phyloP scores from a whole-genome alignment of 2,113 vertebrate genomes.

The Pyrgilauda ruficollis region DNA sequence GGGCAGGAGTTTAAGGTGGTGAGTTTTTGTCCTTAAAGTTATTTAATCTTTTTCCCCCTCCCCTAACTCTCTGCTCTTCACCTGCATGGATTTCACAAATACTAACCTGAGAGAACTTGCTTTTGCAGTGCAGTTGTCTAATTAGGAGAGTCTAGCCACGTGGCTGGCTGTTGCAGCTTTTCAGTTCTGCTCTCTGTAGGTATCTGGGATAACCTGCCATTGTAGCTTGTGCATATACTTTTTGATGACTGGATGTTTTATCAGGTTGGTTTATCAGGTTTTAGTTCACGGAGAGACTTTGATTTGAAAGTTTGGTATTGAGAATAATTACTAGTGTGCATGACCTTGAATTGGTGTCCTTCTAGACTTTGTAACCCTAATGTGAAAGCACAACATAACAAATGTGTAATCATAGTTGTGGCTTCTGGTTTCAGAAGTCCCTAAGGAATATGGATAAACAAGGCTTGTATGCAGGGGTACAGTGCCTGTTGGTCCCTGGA shows the following conservation, averaged over 20 bases:
- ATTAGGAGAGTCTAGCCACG: background rate
- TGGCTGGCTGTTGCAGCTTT: background rate
- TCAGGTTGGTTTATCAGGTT: background rate
- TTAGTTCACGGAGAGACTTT: background rate
- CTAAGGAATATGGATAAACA: background rate
- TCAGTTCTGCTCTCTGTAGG: background rate
- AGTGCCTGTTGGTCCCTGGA: background rate
- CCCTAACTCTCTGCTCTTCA: background rate
- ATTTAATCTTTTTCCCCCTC: background rate
- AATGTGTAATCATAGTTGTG: background rate
- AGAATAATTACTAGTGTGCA: background rate
- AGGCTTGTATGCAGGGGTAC: background rate
- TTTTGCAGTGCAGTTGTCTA: background rate
- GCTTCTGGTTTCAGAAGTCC: background rate
- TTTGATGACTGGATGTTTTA: background rate
- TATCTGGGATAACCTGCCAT: background rate
- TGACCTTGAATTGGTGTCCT: background rate
- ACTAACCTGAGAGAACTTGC: background rate
- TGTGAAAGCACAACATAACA: background rate
- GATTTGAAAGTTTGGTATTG: background rate
- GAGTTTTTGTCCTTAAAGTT: background rate
- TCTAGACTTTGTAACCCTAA: background rate
- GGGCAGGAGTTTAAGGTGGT: background rate
- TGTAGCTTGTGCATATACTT: background rate
- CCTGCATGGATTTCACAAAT: background rate